These are phyloP conservation scores for Xenopus tropicalis DNA, from an alignment of 2,113 vertebrate species.

Conservation along the genomic window DNA sequence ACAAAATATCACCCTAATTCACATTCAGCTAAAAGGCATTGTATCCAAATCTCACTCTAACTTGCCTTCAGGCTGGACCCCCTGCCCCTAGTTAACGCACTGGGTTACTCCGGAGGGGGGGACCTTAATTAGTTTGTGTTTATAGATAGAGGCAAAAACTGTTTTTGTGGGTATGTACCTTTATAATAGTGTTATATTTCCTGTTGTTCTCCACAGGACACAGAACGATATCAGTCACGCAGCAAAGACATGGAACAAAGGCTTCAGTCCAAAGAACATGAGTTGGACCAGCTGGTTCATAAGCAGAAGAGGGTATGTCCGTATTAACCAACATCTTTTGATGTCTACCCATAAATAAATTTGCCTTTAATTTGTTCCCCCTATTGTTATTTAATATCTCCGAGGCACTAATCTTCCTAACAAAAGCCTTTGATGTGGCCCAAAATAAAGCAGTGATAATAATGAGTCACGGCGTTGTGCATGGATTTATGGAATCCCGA, in stretches of 20 bases:
- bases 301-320: conserved; percentile 76
- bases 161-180: no score
- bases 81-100: no score
- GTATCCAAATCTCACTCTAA: no score
- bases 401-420: background rate
- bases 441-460: conserved; percentile 3
- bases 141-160: no score
- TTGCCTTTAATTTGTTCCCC: background rate
- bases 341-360: background rate
- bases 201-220: conserved; percentile 64
- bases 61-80: no score
- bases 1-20: no score
- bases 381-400: background rate
- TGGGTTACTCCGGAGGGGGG: no score
- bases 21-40: no score
- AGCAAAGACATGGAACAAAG: conserved; percentile 77
- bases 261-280: conserved; percentile 78
- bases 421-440: conserved; percentile 18
- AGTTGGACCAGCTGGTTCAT: conserved; percentile 75
- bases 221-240: conserved; percentile 71
- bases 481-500: conserved; percentile 21
- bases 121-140: no score
- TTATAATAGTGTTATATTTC: background rate
- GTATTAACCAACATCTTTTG: background rate
- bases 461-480: background rate